Conservation (phyloP, 2,797 vertebrate species). For the Lemur catta region DNA sequence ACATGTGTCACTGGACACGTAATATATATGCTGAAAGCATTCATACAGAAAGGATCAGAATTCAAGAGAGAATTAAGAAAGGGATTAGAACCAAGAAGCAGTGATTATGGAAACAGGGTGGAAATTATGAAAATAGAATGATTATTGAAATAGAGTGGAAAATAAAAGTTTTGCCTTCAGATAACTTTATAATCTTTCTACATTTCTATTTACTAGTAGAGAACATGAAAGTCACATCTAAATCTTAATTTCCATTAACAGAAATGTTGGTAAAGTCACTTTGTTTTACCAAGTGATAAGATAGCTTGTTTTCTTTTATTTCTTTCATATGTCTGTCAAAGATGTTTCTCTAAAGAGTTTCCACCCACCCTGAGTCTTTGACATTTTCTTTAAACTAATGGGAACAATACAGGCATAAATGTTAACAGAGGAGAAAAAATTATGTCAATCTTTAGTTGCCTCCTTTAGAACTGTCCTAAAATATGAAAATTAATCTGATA, state of each 20-base stretch:
- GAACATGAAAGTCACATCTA: not conserved
- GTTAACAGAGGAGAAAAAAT: not conserved
- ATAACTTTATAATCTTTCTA: not conserved
- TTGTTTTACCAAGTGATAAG: not conserved
- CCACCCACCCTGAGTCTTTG: not conserved
- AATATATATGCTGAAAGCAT: not conserved
- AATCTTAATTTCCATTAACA: not conserved
- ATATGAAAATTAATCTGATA: not conserved
- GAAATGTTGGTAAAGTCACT: not conserved
- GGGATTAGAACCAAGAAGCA: not conserved
- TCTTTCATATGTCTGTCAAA: not conserved
- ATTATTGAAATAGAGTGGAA: not conserved
- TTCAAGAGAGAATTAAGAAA: not conserved
- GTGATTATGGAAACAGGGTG: not conserved
- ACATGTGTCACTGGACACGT: not conserved
- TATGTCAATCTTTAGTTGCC: not conserved
- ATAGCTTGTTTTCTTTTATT: not conserved
- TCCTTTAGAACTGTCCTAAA: not conserved
- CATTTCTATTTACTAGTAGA: constrained; percentile 1
- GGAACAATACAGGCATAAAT: not conserved
- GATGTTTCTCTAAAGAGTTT: not conserved
- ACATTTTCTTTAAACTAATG: constrained; percentile 16
- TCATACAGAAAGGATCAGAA: not conserved
- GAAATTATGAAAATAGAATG: not conserved
- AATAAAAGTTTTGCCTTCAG: not conserved